Conservation (phyloP, 2,888 invertebrate species). For the Athripsodes cinereus region DNA sequence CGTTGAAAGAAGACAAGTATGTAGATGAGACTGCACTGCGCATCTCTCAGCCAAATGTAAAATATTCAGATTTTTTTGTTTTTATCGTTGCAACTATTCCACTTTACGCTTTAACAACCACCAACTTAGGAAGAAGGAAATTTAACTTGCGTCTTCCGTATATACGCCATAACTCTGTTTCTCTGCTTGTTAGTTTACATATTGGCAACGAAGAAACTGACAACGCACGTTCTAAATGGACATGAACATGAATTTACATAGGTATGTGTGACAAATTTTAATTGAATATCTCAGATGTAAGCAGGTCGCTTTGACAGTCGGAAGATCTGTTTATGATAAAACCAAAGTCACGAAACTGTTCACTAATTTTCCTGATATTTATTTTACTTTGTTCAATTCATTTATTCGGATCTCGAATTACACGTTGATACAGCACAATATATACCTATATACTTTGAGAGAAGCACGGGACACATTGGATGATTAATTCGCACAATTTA, state of each 20-base stretch:
- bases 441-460: too few species aligned
- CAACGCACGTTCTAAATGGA: not conserved
- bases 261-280: conserved; percentile 2
- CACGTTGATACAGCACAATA: too few species aligned
- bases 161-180: not conserved
- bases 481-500: too few species aligned
- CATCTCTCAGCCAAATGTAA: not conserved
- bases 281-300: not conserved
- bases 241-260: not conserved
- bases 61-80: not conserved
- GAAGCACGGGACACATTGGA: too few species aligned
- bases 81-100: not conserved
- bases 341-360: too few species aligned
- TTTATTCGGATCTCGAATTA: too few species aligned
- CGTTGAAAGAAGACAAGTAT: not conserved
- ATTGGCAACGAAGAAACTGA: not conserved
- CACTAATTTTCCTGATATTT: too few species aligned
- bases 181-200: not conserved
- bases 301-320: not conserved
- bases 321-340: not conserved
- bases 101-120: not conserved
- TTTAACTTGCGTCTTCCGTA: not conserved
- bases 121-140: not conserved
- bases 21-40: not conserved
- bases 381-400: too few species aligned